Conservation (phyloP, 2,113 vertebrate genomes). For the Dicrurus megarhynchus region DNA sequence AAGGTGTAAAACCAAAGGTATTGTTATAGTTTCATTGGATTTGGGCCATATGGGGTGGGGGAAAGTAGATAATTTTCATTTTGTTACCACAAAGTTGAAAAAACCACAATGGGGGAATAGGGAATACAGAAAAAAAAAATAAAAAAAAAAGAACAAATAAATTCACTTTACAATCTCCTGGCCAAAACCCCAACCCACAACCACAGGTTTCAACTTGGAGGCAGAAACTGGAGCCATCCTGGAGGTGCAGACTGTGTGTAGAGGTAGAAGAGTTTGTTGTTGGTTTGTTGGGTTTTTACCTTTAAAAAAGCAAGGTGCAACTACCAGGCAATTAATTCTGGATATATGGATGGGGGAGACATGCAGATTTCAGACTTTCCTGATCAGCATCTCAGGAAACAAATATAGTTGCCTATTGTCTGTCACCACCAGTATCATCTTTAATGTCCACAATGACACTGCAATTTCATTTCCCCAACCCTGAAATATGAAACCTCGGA, state of each 20-base stretch:
- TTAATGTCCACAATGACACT: not conserved
- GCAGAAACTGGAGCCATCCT: not conserved
- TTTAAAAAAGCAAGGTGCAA: not conserved
- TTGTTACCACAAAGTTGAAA: not conserved
- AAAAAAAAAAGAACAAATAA: not conserved
- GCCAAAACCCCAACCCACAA: not conserved
- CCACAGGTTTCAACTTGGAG: not conserved
- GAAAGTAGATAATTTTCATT: not conserved
- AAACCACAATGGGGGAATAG: not conserved
- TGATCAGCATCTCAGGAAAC: not conserved
- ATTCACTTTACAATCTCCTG: not conserved
- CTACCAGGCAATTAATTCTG: not conserved
- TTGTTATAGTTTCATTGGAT: rapidly evolving
- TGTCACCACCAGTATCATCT: not conserved
- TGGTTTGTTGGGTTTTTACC: not conserved
- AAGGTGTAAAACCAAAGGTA: not conserved
- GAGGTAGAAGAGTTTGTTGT: not conserved
- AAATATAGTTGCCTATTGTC: not conserved
- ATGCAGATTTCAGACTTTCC: not conserved
- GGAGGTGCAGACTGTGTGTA: rapidly evolving
- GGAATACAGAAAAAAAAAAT: not conserved
- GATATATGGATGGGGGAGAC: rapidly evolving
- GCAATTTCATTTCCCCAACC: not conserved
- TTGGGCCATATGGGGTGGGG: no score
- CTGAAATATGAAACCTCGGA: not conserved